phyloP scores from a whole-genome alignment of 2,888 invertebrate genomes.

The Eulithis prunata region DNA sequence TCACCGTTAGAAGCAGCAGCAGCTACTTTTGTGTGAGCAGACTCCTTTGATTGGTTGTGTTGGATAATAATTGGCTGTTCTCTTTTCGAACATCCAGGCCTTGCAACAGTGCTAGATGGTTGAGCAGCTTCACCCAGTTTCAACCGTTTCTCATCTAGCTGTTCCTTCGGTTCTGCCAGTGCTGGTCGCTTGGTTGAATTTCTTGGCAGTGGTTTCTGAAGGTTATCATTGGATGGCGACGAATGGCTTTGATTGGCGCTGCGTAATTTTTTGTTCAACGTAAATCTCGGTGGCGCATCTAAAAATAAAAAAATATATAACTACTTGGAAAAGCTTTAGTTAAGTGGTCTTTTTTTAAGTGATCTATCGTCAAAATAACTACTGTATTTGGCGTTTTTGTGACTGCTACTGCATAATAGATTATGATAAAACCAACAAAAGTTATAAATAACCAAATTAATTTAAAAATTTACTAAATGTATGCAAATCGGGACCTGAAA shows the following conservation, averaged over 20 bases:
- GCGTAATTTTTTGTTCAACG: conserved; percentile 9
- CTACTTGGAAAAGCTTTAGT: no score
- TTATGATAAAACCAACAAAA: no score
- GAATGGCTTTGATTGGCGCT: conserved; percentile 4
- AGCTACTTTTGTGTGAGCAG: conserved; percentile 3
- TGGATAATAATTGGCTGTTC: not conserved
- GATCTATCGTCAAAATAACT: no score
- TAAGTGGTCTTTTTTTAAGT: no score
- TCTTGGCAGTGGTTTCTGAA: conserved; percentile 3
- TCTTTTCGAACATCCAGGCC: not conserved
- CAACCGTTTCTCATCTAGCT: not conserved
- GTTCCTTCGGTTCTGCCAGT: conserved; percentile 5
- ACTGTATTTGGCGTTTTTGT: no score
- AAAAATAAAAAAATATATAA: not conserved
- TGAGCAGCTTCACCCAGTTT: conserved; percentile 10
- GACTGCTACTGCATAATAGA: no score
- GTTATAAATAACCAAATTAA: no score
- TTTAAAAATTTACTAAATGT: no score
- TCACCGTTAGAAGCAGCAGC: conserved; percentile 5
- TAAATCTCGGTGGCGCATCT: conserved; percentile 4
- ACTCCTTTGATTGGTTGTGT: conserved; percentile 6
- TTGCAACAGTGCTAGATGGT: conserved; percentile 9
- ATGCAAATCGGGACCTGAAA: no score
- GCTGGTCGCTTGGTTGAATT: conserved; percentile 8
- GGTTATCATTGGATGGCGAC: conserved; percentile 1